These are phyloP conservation scores for Petrocephalus sullivani DNA, from an alignment of 2,797 vertebrate species.

Conservation along the genomic window DNA sequence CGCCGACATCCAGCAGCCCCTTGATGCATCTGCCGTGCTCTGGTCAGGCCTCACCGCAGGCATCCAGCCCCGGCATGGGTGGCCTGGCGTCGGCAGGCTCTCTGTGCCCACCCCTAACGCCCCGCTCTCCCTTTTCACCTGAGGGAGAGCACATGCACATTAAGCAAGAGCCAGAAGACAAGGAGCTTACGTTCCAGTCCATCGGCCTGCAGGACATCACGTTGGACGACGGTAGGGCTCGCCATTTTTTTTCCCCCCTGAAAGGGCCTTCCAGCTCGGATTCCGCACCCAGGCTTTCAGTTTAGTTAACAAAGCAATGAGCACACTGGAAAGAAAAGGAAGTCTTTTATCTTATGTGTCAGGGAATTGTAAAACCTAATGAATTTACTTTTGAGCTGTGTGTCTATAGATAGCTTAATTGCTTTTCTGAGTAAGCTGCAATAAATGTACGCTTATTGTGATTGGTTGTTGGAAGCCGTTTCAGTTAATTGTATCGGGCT, in stretches of 20 bases:
- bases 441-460: background rate
- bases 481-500: background rate
- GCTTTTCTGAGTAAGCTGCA: background rate
- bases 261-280: background rate
- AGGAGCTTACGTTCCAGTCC: constrained; percentile 83
- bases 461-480: background rate
- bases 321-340: background rate
- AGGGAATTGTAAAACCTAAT: background rate
- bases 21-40: constrained; percentile 66
- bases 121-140: constrained; percentile 72
- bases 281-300: background rate
- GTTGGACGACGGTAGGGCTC: constrained; percentile 84
- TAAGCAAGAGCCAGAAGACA: constrained; percentile 91
- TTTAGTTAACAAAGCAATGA: background rate
- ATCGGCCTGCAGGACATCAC: constrained; percentile 98
- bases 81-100: constrained; percentile 61
- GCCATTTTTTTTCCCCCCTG: background rate
- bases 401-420: constrained; percentile 3
- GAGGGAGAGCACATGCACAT: constrained; percentile 74
- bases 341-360: background rate
- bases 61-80: constrained; percentile 68
- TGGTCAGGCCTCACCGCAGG: constrained; percentile 67
- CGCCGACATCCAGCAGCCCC: constrained; percentile 68
- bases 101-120: constrained; percentile 69
- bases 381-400: background rate